Evolutionary conservation across 2,113 vertebrate species (phyloP), one percentile per base, ranked within the genome.

Genomic region (Microtus ochrogaster): DNA sequence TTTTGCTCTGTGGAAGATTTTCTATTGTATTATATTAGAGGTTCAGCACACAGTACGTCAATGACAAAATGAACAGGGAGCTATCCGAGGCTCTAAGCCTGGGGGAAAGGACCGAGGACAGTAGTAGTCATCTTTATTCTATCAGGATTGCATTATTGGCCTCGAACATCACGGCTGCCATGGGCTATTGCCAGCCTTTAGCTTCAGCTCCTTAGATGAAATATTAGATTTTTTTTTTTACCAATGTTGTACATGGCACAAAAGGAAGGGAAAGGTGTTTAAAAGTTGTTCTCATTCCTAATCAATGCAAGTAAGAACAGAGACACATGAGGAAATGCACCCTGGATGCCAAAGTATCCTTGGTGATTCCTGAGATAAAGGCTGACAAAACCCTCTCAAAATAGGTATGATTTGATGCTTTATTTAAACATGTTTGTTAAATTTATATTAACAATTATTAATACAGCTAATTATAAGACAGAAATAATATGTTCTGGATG

Each of bases 141-240:
- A 2, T 77, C 33, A 94, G 36, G 30, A 72, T 30, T 87, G 11
- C 66, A 44, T 92, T 85, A 78, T 61, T 24, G 9, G 2, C 78
- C 77, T 3, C 9, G 66, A 89, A 26, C 79, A 52, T n/a, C 93
- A 30, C 7, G 91, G 76, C 16, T 68, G 65, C 91, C 84, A 24
- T 11, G 52, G 90, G 49, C 10, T 91, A 6, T 22, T 6, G 78
- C 97, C 96, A 90, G 85, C 76, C 36, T 97, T 97, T 84, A 39
- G 26, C 5, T 95, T 94, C n/a, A 65, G 63, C 88, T 96, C 87
- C 52, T 97, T 89, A 22, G 7, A n/a, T 17, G 87, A 96, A 96
- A 58, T 8, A 89, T 95, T 58, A 78, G 92, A 95, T 94, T 94
- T 95, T 2, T 94, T 94, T 94, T 95, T 2, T 65, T 94, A 73